Percentiles rank a stretch among this genome's conserved stretches.
Conservation (phyloP, 2,888 invertebrate species). For the Phymatocera aterrima region DNA sequence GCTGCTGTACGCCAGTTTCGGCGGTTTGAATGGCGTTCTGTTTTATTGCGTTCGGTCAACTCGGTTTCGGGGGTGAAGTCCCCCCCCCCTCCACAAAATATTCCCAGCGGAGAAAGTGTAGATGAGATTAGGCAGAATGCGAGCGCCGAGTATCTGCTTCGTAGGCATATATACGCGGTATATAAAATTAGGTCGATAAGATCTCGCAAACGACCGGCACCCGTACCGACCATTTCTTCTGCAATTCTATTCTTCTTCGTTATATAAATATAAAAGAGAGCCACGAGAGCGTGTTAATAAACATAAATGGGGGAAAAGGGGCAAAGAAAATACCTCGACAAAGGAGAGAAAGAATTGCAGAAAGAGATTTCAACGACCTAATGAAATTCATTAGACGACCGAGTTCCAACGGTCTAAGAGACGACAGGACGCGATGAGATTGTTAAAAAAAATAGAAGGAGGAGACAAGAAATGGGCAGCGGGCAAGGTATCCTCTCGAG, state of each 20-base stretch:
- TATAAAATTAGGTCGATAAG: constrained; percentile 23
- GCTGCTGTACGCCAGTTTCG: too few species aligned
- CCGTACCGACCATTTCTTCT: too few species aligned
- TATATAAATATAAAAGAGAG: constrained; percentile 8
- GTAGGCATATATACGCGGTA: neutral
- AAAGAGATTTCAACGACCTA: constrained; percentile 11
- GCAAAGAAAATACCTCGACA: constrained; percentile 25
- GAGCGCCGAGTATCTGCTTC: neutral
- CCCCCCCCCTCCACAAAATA: neutral
- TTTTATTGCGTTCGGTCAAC: constrained; percentile 13
- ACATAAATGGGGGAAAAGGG: constrained; percentile 41
- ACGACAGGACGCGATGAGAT: constrained; percentile 16
- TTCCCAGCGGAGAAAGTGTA: too few species aligned
- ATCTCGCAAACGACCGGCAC: constrained; percentile 34
- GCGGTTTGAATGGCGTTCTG: neutral
- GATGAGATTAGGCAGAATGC: constrained; percentile 11
- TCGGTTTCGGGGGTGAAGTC: neutral
- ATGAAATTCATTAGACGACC: constrained; percentile 40
- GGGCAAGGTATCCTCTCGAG: neutral
- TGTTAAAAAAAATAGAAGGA: neutral
- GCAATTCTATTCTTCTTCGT: constrained; percentile 13
- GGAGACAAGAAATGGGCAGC: neutral
- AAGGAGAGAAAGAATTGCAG: neutral
- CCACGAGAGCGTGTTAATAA: constrained; percentile 30
- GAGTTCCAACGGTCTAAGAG: constrained; percentile 6